phyloP scores from a whole-genome alignment of 2,888 invertebrate species.

The Scaptomyza caliginosa region DNA sequence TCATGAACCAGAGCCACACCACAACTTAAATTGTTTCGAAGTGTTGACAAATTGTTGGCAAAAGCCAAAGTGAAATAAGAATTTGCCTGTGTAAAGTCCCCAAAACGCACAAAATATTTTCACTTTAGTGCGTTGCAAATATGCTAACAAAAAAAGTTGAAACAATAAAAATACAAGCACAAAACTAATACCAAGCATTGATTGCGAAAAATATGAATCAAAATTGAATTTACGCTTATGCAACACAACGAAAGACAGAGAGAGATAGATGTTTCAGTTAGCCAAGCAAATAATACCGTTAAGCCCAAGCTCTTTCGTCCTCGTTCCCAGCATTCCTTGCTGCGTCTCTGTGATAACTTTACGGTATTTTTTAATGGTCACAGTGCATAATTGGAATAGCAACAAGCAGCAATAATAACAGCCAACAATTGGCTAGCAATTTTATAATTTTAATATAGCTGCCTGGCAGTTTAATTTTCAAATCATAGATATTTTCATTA shows the following conservation, averaged over 20 bases:
- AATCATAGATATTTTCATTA: conserved; percentile 65
- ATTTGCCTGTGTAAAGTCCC: conserved; percentile 23
- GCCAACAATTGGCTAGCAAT: conserved; percentile 62
- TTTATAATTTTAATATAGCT: conserved; percentile 63
- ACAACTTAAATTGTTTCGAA: conserved; percentile 48
- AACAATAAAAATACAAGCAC: conserved; percentile 4
- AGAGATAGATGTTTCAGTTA: conserved; percentile 36
- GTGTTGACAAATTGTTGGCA: conserved; percentile 54
- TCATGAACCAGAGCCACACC: conserved; percentile 22
- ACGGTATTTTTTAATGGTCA: conserved; percentile 48
- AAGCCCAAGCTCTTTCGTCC: background rate
- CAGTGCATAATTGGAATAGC: conserved; percentile 43
- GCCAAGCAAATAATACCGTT: conserved; percentile 20
- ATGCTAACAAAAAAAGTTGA: conserved; percentile 8
- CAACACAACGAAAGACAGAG: no score
- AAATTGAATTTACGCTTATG: conserved; percentile 65
- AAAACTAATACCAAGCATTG: conserved; percentile 41
- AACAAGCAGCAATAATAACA: conserved; percentile 31
- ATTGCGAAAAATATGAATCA: conserved; percentile 58
- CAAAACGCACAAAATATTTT: conserved; percentile 27
- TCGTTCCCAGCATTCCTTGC: background rate
- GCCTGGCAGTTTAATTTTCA: no score
- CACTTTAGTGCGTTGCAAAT: conserved; percentile 32
- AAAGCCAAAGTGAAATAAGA: conserved; percentile 22
- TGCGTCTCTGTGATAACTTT: conserved; percentile 18